Evolutionary conservation across 2,797 vertebrate species (phyloP).

Genomic region (Nothura maculosa): DNA sequence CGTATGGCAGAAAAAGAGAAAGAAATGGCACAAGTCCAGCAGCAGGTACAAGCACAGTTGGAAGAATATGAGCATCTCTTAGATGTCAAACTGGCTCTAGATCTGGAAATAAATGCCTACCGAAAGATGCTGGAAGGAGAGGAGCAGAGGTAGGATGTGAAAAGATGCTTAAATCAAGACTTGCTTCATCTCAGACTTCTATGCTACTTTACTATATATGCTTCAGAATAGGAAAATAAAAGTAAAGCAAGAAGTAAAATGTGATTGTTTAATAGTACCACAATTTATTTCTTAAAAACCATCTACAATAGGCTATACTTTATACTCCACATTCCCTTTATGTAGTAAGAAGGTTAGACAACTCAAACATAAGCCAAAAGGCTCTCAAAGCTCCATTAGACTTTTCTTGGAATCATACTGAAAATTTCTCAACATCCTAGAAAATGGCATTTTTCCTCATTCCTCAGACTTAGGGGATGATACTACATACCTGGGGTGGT

Average conservation of each 20-base stretch:
- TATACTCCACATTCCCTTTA: background rate
- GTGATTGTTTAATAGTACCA: rapidly evolving
- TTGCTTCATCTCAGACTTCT: background rate
- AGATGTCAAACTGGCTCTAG: constrained; percentile 88
- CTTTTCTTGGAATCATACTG: background rate
- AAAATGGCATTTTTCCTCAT: background rate
- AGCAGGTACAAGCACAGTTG: constrained; percentile 82
- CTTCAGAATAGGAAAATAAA: background rate
- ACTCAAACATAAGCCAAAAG: background rate
- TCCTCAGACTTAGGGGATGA: background rate
- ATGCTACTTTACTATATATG: rapidly evolving
- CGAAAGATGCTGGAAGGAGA: constrained; percentile 92
- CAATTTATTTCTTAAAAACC: background rate
- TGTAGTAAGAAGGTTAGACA: background rate
- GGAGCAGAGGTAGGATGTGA: constrained; percentile 84
- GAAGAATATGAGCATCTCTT: constrained; percentile 88
- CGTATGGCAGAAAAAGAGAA: constrained; percentile 84
- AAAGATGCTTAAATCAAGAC: background rate
- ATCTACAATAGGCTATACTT: background rate
- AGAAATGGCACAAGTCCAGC: constrained; percentile 79
- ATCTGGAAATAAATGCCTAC: constrained; percentile 90
- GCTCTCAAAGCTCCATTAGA: background rate
- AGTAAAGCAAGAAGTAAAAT: background rate
- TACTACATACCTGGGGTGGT: background rate
- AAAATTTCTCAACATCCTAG: background rate